Conservation (phyloP, 2,113 vertebrate species). For the Gorilla gorilla region DNA sequence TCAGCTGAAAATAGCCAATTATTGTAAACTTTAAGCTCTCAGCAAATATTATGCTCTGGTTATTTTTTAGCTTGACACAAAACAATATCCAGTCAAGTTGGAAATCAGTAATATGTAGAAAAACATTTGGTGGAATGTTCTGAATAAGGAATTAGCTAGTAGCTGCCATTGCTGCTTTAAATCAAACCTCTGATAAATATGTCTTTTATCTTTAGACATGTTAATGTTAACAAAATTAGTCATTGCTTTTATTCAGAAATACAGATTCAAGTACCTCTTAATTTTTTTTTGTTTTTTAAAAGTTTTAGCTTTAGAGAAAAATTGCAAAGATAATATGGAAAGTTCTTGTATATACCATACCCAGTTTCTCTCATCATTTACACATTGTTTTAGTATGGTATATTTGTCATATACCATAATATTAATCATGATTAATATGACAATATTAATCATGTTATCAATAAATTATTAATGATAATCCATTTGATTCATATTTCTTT, state of each 20-base stretch:
- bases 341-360: neutral
- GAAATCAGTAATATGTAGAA: neutral
- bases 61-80: conserved; percentile 15
- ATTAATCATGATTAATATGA: too few relatives aligned
- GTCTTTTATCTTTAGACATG: neutral
- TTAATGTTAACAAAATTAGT: neutral
- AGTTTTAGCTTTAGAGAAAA: neutral
- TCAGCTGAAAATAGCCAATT: neutral
- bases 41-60: neutral
- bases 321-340: neutral
- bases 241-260: neutral
- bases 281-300: neutral
- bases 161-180: neutral
- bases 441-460: too few relatives aligned
- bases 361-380: neutral
- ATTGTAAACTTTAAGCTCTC: neutral
- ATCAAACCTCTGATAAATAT: neutral
- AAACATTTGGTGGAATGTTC: neutral
- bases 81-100: neutral
- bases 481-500: neutral
- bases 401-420: neutral
- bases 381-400: neutral
- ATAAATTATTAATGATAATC: neutral
- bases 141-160: neutral
- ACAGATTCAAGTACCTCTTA: neutral